phyloP scores from a whole-genome alignment of 2,797 vertebrate species.

The Lateolabrax maculatus region DNA sequence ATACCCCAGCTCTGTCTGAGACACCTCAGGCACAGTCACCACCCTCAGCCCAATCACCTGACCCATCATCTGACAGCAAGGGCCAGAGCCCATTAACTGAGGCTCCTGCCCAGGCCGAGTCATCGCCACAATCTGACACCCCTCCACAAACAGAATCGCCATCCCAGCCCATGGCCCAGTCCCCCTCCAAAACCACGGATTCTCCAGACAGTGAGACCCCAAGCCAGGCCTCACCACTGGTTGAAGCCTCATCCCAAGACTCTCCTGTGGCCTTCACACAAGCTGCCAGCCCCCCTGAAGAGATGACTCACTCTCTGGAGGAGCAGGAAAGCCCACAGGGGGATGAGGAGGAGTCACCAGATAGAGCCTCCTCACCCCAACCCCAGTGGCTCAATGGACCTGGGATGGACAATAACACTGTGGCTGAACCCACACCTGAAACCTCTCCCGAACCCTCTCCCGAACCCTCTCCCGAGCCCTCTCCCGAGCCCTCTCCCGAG shows the following conservation, averaged over 20 bases:
- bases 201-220: slow-evolving; percentile 59
- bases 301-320: slow-evolving; percentile 82
- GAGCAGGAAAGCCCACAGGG: slow-evolving; percentile 84
- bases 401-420: slow-evolving; percentile 88
- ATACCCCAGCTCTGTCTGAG: slow-evolving; percentile 48
- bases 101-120: slow-evolving; percentile 22
- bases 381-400: slow-evolving; percentile 90
- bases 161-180: slow-evolving; percentile 19
- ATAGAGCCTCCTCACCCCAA: slow-evolving; percentile 76
- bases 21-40: slow-evolving; percentile 42
- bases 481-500: too few species aligned
- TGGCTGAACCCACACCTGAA: slow-evolving; percentile 75
- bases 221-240: slow-evolving; percentile 34
- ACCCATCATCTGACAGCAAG: slow-evolving; percentile 45
- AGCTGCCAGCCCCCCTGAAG: slow-evolving; percentile 88
- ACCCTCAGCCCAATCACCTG: slow-evolving; percentile 42
- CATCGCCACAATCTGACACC: slow-evolving; percentile 37
- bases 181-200: slow-evolving; percentile 35
- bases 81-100: slow-evolving; percentile 47
- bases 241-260: slow-evolving; percentile 64
- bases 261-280: slow-evolving; percentile 67
- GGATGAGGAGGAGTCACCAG: slow-evolving; percentile 72
- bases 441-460: slow-evolving; percentile 57
- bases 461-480: slow-evolving; percentile 51
- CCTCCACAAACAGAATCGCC: slow-evolving; percentile 50